Percentiles rank a stretch among this genome's conserved stretches.
Conservation (phyloP, 1,140 invertebrate genomes). For the Papilio machaon region DNA sequence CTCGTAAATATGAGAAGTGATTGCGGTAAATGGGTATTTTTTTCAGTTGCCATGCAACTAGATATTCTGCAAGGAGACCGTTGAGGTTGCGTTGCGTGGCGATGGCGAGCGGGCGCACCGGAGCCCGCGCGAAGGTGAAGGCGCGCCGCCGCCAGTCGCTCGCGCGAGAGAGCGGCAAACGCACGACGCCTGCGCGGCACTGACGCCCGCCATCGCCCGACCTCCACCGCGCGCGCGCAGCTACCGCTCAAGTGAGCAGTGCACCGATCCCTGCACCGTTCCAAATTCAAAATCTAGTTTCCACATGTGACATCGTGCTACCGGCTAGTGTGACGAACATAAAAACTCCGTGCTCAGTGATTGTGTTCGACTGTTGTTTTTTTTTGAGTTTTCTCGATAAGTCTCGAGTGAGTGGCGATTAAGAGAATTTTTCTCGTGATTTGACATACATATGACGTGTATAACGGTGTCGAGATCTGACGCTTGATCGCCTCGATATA, state of each 20-base stretch:
- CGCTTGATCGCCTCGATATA: constrained; percentile 75
- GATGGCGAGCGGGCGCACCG: constrained; percentile 68
- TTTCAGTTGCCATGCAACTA: constrained; percentile 79
- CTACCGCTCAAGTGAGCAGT: constrained; percentile 43
- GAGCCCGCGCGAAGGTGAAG: constrained; percentile 67
- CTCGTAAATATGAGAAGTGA: constrained; percentile 16
- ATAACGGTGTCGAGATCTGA: constrained; percentile 77
- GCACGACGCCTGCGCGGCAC: constrained; percentile 66
- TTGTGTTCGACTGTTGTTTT: constrained; percentile 59
- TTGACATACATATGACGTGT: constrained; percentile 78
- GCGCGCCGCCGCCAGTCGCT: constrained; percentile 70
- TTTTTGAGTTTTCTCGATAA: constrained; percentile 33
- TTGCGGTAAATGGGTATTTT: constrained; percentile 59
- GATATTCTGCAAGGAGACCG: constrained; percentile 72
- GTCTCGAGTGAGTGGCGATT: constrained; percentile 54
- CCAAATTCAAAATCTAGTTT: constrained; percentile 48
- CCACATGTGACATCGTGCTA: constrained; percentile 43
- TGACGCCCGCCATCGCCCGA: constrained; percentile 29
- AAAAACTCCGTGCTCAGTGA: constrained; percentile 63
- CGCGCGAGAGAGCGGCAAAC: constrained; percentile 69
- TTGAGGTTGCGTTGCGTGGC: constrained; percentile 64
- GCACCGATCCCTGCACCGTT: constrained; percentile 46
- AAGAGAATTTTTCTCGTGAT: constrained; percentile 65
- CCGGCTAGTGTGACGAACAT: constrained; percentile 43
- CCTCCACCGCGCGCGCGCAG: constrained; percentile 69